Conservation (phyloP, 30 jellyfish, hydroid and myxozoan species). For the Clytia hemisphaerica region DNA sequence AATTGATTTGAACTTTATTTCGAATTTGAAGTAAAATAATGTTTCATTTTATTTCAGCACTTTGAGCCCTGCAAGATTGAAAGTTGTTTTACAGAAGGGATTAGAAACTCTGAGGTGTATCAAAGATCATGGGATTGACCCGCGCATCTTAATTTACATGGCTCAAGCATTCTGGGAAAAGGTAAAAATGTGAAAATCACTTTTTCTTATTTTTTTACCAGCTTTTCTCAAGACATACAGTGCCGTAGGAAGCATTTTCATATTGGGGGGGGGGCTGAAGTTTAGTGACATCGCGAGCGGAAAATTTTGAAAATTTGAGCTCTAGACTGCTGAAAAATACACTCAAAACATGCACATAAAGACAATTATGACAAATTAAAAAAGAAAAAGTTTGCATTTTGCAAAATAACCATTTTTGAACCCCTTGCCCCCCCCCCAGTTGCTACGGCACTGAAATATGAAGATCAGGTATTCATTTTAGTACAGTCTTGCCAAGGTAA, state of each 20-base stretch:
- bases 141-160: conserved; percentile 52
- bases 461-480: too few species aligned
- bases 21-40: too few species aligned
- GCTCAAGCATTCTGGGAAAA: conserved; percentile 58
- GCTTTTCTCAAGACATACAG: neutral
- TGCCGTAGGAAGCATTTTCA: too few species aligned
- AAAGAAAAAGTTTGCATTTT: neutral
- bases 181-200: conserved; percentile 18
- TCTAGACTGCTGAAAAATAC: too few species aligned
- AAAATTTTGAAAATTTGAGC: too few species aligned
- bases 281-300: too few species aligned
- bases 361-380: neutral
- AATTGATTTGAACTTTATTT: too few species aligned
- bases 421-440: too few species aligned
- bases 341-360: neutral
- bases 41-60: conserved; percentile 39
- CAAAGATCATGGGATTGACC: conserved; percentile 76
- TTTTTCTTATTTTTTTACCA: neutral
- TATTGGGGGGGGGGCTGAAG: too few species aligned
- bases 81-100: conserved; percentile 64
- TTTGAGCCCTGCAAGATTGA: conserved; percentile 65
- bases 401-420: too few species aligned
- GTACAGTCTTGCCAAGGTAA: too few species aligned
- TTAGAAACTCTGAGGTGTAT: conserved; percentile 54
- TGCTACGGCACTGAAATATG: too few species aligned